These are phyloP conservation scores for Microplitis manilae DNA, from an alignment of 2,888 invertebrate species.

Conservation along the genomic window DNA sequence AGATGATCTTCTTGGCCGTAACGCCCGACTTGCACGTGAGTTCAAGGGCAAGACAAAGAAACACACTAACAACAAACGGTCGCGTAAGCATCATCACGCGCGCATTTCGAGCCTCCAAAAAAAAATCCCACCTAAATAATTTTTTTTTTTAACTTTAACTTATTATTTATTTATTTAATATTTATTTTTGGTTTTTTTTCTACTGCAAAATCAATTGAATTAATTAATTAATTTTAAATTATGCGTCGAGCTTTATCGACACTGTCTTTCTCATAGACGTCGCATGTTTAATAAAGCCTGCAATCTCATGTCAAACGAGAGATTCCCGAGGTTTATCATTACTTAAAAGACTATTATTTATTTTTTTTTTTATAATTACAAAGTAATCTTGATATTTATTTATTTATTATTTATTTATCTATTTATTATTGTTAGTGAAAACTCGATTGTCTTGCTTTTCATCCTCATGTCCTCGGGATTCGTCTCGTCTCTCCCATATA, in stretches of 20 bases:
- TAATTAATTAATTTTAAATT: constrained; percentile 19
- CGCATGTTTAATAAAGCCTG: constrained; percentile 16
- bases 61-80: constrained; percentile 61
- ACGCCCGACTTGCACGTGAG: constrained; percentile 88
- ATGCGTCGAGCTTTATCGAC: constrained; percentile 20
- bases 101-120: constrained; percentile 55
- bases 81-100: constrained; percentile 58
- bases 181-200: constrained; percentile 9
- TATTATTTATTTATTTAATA: not conserved
- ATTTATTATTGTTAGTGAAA: not conserved
- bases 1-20: constrained; percentile 79
- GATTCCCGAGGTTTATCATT: not conserved
- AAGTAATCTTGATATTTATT: constrained; percentile 6
- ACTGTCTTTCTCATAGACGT: not conserved
- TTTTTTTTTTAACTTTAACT: not conserved
- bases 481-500: constrained; percentile 13
- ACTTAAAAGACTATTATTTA: constrained; percentile 3
- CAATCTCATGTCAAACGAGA: constrained; percentile 1
- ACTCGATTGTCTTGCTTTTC: constrained; percentile 17
- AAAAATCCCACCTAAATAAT: constrained; percentile 35
- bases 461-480: not conserved
- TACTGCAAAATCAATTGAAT: constrained; percentile 29
- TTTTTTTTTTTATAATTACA: not conserved
- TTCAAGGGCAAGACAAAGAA: constrained; percentile 78
- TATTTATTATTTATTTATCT: not conserved